phyloP scores from a whole-genome alignment of 2,113 vertebrate genomes.

The Potamarius usumacintae region DNA sequence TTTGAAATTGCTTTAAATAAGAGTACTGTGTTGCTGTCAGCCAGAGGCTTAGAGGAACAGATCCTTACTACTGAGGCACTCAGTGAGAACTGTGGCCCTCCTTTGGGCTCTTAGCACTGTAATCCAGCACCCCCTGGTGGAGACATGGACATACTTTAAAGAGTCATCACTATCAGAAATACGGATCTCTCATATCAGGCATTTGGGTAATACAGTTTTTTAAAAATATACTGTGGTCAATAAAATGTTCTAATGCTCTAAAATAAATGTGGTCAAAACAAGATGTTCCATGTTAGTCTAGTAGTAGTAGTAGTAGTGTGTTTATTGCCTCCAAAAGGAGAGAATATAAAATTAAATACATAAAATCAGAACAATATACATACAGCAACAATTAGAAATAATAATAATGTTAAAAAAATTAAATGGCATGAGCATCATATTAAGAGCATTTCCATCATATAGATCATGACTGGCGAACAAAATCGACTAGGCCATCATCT shows the following conservation, averaged over 20 bases:
- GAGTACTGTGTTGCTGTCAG: conserved; percentile 84
- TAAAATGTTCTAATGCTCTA: background rate
- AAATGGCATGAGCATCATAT: no score
- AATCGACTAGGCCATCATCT: no score
- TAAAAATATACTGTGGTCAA: no score
- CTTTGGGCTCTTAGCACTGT: conserved; percentile 62
- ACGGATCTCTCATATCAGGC: background rate
- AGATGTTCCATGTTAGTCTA: background rate
- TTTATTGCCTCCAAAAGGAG: no score
- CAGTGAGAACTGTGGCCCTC: conserved; percentile 71
- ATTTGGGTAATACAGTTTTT: background rate
- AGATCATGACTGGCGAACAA: no score
- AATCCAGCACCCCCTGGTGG: conserved; percentile 77
- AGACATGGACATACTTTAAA: background rate
- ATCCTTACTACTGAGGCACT: conserved; percentile 80
- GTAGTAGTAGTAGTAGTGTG: no score
- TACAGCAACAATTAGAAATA: no score
- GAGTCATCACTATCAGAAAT: background rate
- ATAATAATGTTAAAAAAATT: no score
- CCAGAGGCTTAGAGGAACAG: conserved; percentile 79
- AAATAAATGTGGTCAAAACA: background rate
- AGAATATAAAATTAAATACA: no score
- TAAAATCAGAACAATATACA: no score
- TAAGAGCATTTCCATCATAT: no score
- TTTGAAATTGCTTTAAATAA: conserved; percentile 87